Percentiles rank a stretch among this genome's conserved stretches.
Conservation (phyloP, 2,797 vertebrate species). For the Lagorchestes hirsutus region DNA sequence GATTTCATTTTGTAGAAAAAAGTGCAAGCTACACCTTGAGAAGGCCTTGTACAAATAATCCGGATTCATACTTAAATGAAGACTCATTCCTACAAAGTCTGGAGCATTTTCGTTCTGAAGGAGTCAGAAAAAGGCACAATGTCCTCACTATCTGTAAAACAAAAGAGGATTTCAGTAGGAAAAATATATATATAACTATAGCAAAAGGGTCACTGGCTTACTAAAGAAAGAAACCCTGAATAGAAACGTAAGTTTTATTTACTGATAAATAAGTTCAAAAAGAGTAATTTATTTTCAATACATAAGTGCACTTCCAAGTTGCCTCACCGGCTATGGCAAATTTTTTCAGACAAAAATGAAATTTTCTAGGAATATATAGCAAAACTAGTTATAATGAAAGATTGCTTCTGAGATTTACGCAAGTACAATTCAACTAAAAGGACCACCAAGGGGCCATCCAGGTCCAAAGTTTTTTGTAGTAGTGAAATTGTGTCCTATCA, state of each 20-base stretch:
- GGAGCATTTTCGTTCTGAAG: conserved; percentile 95
- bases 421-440: conserved; percentile 10
- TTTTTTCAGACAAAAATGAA: conserved; percentile 38
- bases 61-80: conserved; percentile 96
- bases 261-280: conserved; percentile 34
- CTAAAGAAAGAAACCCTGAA: conserved; percentile 40
- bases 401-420: conserved; percentile 9
- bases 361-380: conserved; percentile 46
- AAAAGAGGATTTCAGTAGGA: conserved; percentile 64
- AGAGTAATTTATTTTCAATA: conserved; percentile 36
- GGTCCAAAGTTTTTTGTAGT: background rate
- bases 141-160: conserved; percentile 94
- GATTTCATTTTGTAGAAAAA: conserved; percentile 40
- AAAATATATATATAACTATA: conserved; percentile 33
- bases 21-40: conserved; percentile 91
- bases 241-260: conserved; percentile 58
- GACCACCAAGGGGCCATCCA: background rate
- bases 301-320: background rate
- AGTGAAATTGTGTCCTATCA: conserved; percentile 41
- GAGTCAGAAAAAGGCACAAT: conserved; percentile 96
- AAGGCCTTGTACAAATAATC: conserved; percentile 97
- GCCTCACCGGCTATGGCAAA: background rate
- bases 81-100: conserved; percentile 93
- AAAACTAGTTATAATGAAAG: conserved; percentile 28
- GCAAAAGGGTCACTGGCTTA: conserved; percentile 28